These are phyloP conservation scores for Steatocranus sp. DNA, from an alignment of 2,797 vertebrate species.

Conservation along the genomic window DNA sequence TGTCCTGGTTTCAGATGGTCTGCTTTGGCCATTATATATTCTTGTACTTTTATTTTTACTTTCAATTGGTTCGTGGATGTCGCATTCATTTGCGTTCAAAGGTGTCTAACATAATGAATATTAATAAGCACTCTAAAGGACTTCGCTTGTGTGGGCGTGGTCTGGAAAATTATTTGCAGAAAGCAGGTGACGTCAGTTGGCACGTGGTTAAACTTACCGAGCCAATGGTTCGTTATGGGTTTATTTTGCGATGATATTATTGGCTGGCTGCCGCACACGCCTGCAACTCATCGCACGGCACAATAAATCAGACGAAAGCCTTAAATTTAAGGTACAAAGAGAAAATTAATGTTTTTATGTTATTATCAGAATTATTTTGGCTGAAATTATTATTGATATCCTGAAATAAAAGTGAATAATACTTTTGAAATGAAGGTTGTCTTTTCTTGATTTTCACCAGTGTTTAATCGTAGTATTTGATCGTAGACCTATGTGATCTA, in stretches of 20 bases:
- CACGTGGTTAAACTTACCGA: background rate
- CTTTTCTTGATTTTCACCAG: background rate
- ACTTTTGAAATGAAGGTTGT: background rate
- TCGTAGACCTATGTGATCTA: background rate
- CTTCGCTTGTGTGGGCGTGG: background rate
- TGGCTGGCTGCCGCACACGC: background rate
- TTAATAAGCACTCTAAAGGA: background rate
- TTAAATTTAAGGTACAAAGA: background rate
- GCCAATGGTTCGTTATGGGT: constrained; percentile 48
- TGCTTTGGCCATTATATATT: background rate
- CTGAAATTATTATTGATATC: background rate
- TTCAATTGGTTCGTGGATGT: background rate
- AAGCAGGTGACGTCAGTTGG: background rate
- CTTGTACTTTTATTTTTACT: background rate
- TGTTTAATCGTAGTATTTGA: background rate
- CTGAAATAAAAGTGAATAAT: background rate
- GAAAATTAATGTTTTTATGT: background rate
- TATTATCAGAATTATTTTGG: background rate
- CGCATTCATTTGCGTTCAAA: background rate
- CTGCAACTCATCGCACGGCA: background rate
- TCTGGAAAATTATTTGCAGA: background rate
- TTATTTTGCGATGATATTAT: constrained; percentile 4
- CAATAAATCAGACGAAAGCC: background rate
- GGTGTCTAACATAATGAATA: background rate
- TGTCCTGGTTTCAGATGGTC: background rate